These are phyloP conservation scores for Habrosyne pyritoides DNA, from an alignment of 2,888 invertebrate genomes.

Conservation along the genomic window DNA sequence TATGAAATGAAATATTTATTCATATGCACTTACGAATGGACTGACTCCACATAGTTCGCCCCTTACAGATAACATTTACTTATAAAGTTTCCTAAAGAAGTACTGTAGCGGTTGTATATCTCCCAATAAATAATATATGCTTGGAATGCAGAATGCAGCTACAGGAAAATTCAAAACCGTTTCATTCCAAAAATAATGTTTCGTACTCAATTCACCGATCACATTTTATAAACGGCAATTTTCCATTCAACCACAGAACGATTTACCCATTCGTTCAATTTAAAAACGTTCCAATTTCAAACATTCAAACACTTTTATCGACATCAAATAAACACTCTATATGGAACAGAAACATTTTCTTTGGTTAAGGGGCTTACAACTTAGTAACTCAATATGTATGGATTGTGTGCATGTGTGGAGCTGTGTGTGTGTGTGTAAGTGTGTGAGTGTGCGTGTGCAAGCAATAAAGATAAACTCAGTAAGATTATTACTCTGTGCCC, in stretches of 20 bases:
- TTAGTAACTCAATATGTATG: neutral
- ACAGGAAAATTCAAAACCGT: neutral
- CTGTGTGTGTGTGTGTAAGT: too few species aligned
- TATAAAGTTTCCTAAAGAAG: too few species aligned
- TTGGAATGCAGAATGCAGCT: too few species aligned
- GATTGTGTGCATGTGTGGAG: neutral
- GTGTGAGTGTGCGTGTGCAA: constrained; percentile 15
- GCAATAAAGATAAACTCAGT: constrained; percentile 34
- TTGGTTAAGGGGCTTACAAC: neutral
- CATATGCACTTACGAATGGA: too few species aligned
- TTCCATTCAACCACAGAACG: neutral
- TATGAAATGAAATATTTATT: too few species aligned
- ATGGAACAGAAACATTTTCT: neutral
- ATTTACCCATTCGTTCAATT: neutral
- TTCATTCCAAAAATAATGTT: neutral
- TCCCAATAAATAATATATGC: too few species aligned
- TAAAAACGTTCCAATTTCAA: neutral
- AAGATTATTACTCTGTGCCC: constrained; percentile 26
- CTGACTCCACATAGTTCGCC: too few species aligned
- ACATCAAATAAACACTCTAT: neutral
- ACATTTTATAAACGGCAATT: neutral
- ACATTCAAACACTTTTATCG: constrained; percentile 4
- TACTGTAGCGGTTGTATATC: too few species aligned
- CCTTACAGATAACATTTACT: too few species aligned
- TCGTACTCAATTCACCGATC: neutral